Evolutionary conservation across 2,113 vertebrate species (phyloP).

Genomic region (Microcebus jonahi): DNA sequence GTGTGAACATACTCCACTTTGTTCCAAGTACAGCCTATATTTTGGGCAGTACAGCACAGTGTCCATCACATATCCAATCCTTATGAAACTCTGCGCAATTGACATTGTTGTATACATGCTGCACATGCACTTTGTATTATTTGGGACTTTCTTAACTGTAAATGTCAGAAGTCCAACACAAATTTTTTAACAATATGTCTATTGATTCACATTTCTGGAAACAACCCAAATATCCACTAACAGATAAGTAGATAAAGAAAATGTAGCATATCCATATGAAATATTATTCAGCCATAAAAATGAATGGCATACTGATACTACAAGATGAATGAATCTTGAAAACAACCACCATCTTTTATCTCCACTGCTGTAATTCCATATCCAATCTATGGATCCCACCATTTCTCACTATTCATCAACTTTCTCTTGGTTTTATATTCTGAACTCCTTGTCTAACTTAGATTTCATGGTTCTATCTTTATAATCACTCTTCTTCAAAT

Average conservation of each 20-base stretch:
- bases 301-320: not conserved
- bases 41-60: not conserved
- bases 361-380: not conserved
- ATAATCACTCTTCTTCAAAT: not conserved
- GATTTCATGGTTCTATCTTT: not conserved
- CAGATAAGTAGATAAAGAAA: not conserved
- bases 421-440: not conserved
- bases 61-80: not conserved
- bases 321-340: not conserved
- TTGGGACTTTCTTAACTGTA: not conserved
- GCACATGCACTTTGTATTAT: not conserved
- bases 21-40: not conserved
- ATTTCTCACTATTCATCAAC: not conserved
- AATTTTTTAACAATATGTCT: not conserved
- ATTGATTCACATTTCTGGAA: not conserved
- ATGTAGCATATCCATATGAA: not conserved
- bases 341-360: not conserved
- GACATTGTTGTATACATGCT: not conserved
- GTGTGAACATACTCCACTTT: not conserved
- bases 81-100: not conserved
- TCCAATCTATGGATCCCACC: not conserved
- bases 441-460: not conserved
- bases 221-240: not conserved
- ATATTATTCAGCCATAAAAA: not conserved
- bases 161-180: not conserved